Evolutionary conservation across 2,888 invertebrate species (phyloP).

Genomic region (Cephus spinipes): DNA sequence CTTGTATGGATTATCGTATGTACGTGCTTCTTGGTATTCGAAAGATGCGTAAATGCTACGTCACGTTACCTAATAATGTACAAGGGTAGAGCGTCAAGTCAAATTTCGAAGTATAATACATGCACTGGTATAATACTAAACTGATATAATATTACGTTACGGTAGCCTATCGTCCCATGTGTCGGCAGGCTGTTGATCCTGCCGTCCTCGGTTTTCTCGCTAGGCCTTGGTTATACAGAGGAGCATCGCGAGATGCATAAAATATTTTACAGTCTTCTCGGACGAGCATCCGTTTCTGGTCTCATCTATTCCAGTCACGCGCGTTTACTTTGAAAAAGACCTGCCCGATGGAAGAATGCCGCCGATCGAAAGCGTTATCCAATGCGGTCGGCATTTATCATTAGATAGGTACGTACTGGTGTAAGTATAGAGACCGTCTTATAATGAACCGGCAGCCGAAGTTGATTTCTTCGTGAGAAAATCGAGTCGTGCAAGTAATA

Average conservation of each 20-base stretch:
- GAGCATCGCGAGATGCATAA: background rate
- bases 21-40: background rate
- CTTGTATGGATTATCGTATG: background rate
- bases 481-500: background rate
- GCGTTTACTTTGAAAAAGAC: conserved; percentile 33
- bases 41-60: background rate
- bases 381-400: background rate
- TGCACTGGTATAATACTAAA: background rate
- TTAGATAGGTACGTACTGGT: background rate
- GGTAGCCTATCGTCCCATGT: background rate
- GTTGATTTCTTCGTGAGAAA: background rate
- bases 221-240: background rate
- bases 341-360: conserved; percentile 3
- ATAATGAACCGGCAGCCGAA: background rate
- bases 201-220: background rate
- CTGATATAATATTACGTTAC: background rate
- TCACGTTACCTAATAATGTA: background rate
- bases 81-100: background rate
- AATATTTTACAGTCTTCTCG: background rate
- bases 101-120: background rate
- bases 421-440: background rate
- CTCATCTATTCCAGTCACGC: conserved; percentile 39
- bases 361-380: background rate
- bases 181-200: background rate
- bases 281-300: conserved; percentile 20